phyloP scores from a whole-genome alignment of 1,140 invertebrate genomes.

The Nymphalis io region DNA sequence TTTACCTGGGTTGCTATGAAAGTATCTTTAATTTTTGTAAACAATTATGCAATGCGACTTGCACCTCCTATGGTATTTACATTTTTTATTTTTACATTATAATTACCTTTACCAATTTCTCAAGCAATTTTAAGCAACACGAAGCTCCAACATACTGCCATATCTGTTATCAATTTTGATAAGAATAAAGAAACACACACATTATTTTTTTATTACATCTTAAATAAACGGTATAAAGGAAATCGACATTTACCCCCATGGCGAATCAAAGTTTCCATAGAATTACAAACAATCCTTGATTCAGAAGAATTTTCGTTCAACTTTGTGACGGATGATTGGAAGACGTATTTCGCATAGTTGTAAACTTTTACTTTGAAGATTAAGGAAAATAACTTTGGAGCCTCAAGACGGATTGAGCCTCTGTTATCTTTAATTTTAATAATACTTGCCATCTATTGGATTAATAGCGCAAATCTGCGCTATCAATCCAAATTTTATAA shows the following conservation, averaged over 20 bases:
- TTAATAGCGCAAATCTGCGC: not conserved
- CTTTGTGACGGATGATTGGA: constrained; percentile 20
- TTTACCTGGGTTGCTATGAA: too few relatives aligned
- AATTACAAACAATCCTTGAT: constrained; percentile 5
- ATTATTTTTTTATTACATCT: too few relatives aligned
- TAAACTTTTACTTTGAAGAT: constrained; percentile 1
- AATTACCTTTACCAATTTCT: not conserved
- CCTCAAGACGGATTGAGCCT: not conserved
- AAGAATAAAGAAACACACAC: not conserved
- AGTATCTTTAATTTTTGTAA: too few relatives aligned
- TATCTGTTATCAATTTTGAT: not conserved
- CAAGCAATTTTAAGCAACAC: too few relatives aligned
- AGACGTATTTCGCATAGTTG: constrained; percentile 17
- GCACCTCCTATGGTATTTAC: too few relatives aligned
- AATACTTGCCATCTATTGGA: constrained; percentile 2
- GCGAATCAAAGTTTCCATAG: not conserved
- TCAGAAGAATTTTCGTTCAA: constrained; percentile 16
- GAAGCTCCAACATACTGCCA: too few relatives aligned
- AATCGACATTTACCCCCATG: not conserved
- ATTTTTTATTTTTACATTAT: too few relatives aligned
- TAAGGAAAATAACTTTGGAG: not conserved
- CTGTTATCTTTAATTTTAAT: constrained; percentile 17
- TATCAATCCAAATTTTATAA: not conserved
- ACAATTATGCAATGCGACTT: too few relatives aligned
- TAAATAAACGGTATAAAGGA: not conserved